phyloP scores from a whole-genome alignment of 2,113 vertebrate genomes.

The Brachypteracias leptosomus region DNA sequence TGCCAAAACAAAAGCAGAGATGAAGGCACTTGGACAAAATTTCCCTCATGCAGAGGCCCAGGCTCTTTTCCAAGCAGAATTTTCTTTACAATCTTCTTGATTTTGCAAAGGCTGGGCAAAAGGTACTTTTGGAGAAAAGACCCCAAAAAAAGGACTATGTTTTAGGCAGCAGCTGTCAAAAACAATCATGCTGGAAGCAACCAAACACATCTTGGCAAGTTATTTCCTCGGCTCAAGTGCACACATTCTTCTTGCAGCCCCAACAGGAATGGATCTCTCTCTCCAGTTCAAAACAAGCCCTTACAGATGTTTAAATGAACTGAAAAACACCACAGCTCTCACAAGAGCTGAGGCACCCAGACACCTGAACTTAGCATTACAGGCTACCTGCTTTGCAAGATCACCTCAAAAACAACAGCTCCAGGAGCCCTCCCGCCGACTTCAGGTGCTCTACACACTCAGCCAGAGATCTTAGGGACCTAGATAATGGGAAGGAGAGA shows the following conservation, averaged over 20 bases:
- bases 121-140: neutral
- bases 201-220: neutral
- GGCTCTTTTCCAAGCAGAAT: neutral
- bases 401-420: neutral
- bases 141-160: neutral
- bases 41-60: neutral
- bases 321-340: neutral
- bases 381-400: neutral
- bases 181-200: neutral
- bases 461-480: neutral
- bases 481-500: rapidly evolving
- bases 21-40: neutral
- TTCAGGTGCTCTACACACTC: neutral
- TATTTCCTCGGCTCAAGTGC: neutral
- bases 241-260: neutral
- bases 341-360: neutral
- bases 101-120: neutral
- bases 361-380: rapidly evolving
- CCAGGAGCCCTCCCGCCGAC: neutral
- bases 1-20: neutral
- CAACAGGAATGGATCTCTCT: neutral
- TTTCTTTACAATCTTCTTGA: neutral
- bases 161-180: neutral
- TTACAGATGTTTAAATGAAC: neutral
- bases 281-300: neutral